These are phyloP conservation scores for Drosophila glabriapex DNA, from an alignment of 2,888 invertebrate genomes.

Conservation along the genomic window DNA sequence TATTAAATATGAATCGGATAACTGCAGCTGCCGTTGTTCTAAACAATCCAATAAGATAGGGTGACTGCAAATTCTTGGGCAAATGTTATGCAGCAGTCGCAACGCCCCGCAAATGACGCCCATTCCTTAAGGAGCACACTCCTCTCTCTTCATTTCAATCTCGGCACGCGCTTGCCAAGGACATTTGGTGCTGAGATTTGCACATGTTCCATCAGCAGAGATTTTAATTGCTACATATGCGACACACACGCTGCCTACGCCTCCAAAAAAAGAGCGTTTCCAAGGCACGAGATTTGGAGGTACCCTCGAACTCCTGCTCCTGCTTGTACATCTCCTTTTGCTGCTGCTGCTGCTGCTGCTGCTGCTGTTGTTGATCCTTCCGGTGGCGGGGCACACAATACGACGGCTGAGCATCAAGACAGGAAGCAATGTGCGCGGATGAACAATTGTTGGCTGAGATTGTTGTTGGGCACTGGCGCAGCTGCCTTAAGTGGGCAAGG, in stretches of 20 bases:
- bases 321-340: conserved; percentile 20
- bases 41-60: conserved; percentile 42
- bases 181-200: conserved; percentile 53
- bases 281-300: conserved; percentile 34
- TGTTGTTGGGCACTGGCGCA: conserved; percentile 46
- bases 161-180: conserved; percentile 56
- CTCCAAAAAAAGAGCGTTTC: conserved; percentile 51
- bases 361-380: conserved; percentile 76
- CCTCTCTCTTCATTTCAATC: conserved; percentile 2
- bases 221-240: conserved; percentile 84
- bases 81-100: conserved; percentile 67
- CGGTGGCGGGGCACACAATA: conserved; percentile 72
- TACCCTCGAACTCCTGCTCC: conserved; percentile 38
- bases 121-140: conserved; percentile 23
- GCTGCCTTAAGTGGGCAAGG: conserved; percentile 75
- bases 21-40: conserved; percentile 40
- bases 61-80: conserved; percentile 52
- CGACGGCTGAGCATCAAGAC: conserved; percentile 67
- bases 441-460: conserved; percentile 75
- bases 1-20: conserved; percentile 6
- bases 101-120: conserved; percentile 57
- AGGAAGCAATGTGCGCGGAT: conserved; percentile 84
- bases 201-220: conserved; percentile 76
- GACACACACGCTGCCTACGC: conserved; percentile 69
- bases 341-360: conserved; percentile 32